Percentiles rank a stretch among this genome's conserved stretches.
Conservation (phyloP, 2,113 vertebrate species). For the Corythoichthys haematopterus region DNA sequence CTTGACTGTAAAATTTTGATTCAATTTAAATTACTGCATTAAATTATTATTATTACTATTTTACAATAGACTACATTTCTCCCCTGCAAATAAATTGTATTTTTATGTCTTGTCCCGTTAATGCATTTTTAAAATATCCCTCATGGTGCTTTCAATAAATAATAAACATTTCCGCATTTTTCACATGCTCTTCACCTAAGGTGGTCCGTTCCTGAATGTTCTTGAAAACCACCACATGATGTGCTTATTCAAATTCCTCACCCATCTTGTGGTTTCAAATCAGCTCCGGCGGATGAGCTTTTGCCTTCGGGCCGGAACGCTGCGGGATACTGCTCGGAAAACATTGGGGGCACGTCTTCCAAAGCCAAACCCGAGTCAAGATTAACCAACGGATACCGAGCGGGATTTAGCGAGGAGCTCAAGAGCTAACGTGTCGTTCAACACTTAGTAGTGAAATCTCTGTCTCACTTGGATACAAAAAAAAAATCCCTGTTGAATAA, state of each 20-base stretch:
- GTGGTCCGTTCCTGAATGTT: neutral
- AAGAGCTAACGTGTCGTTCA: neutral
- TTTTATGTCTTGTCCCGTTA: constrained; percentile 24
- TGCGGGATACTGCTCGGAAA: constrained; percentile 2
- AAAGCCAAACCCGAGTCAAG: constrained; percentile 1
- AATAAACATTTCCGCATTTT: constrained; percentile 57
- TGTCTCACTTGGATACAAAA: neutral
- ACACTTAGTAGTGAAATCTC: neutral
- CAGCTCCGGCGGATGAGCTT: constrained; percentile 11
- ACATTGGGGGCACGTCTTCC: neutral
- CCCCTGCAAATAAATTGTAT: neutral
- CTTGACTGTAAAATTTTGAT: no score
- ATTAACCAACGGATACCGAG: neutral
- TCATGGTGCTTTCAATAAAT: constrained; percentile 62
- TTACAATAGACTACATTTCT: no score
- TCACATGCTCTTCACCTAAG: constrained; percentile 13
- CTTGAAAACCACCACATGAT: neutral
- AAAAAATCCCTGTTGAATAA: neutral
- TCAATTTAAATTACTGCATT: no score
- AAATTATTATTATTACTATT: no score
- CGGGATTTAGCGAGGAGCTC: neutral
- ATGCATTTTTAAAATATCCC: constrained; percentile 37
- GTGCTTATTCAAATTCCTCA: neutral
- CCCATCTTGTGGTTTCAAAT: neutral
- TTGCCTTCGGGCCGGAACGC: neutral